Base-by-base conservation (phyloP, 2,888 invertebrate species). In the Sinohyriopsis cumingii region DNA sequence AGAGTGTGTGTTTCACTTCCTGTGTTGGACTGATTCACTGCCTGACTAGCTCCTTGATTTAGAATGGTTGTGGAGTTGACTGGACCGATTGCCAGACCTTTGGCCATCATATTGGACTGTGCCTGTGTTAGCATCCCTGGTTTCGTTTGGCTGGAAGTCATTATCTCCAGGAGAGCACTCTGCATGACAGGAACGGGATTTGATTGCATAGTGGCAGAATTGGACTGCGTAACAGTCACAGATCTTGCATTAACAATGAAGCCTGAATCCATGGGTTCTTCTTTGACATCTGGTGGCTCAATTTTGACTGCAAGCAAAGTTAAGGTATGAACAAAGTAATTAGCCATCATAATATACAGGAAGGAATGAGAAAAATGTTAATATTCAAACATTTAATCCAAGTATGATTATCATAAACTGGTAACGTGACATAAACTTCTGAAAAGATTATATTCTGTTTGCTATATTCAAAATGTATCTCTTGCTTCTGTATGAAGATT, bases 1-100 rank as follows among this genome's bases (percentile, higher is more conserved):
- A 81, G 65, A 22, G 78, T 72, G 66, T 76, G 75, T 55, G 78
- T 76, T 59, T 79, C 77, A 20, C 74, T 69, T 20, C 56, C 65
- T 18, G 61, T n/a, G 45, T 67, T 59, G 25, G 45, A 25, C 25
- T 61, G 61, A 19, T 33, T 56, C 12, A 54, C 45, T 4, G 63
- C 9, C 53, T 69, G 68, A 45, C 65, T 28, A 65, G 54, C 55
- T 22, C 45, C 45, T 45, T 45, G 45, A 45, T 45, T 45, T 15
- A 45, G 15, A 45, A 45, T 45, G 45, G 45, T 45, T 45, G 45
- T 45, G 45, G 45, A 45, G 45, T 45, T 45, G 45, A 45, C 45
- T 45, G 45, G 45, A 45, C 45, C 45, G 3, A 45, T 45, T 15
- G 45, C 45, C 45, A 45, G 45, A 45, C 45, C 45, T 45, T 45